Evolutionary conservation across 2,113 vertebrate species (phyloP).

Genomic region (Cervus canadensis): DNA sequence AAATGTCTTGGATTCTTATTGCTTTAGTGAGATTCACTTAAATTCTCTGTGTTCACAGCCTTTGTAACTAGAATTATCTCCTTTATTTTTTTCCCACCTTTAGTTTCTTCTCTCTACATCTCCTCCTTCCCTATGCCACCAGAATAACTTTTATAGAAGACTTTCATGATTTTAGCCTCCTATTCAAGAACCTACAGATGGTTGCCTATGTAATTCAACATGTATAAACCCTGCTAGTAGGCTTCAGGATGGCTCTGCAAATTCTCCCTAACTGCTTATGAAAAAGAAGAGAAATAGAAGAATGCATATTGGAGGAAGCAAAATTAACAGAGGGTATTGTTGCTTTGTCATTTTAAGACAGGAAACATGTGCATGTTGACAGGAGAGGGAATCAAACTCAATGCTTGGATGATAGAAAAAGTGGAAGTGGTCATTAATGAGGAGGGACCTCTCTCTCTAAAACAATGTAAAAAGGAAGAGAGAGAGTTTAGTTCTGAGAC

Average conservation of each 20-base stretch:
- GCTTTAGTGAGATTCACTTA: not conserved
- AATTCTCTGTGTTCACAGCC: not conserved
- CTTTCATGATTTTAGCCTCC: not conserved
- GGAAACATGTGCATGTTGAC: not conserved
- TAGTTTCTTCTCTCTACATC: not conserved
- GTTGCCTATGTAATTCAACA: not conserved
- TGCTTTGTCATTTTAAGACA: not conserved
- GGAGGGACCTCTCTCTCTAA: not conserved
- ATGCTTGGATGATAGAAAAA: not conserved
- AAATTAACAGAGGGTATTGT: not conserved
- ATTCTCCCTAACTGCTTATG: not conserved
- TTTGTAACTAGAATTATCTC: not conserved
- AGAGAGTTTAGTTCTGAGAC: not conserved
- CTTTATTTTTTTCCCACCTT: not conserved
- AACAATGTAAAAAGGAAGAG: not conserved
- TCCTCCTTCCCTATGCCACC: not conserved
- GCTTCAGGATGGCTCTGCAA: not conserved
- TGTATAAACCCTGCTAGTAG: not conserved
- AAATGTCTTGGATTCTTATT: not conserved
- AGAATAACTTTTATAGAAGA: not conserved
- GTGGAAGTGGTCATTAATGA: not conserved
- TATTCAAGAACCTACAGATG: not conserved
- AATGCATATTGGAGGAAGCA: not conserved
- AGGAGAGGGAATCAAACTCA: not conserved
- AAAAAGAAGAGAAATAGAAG: not conserved